Base-by-base conservation (phyloP, 2,113 vertebrate genomes). In the Ceyx margarethae region DNA sequence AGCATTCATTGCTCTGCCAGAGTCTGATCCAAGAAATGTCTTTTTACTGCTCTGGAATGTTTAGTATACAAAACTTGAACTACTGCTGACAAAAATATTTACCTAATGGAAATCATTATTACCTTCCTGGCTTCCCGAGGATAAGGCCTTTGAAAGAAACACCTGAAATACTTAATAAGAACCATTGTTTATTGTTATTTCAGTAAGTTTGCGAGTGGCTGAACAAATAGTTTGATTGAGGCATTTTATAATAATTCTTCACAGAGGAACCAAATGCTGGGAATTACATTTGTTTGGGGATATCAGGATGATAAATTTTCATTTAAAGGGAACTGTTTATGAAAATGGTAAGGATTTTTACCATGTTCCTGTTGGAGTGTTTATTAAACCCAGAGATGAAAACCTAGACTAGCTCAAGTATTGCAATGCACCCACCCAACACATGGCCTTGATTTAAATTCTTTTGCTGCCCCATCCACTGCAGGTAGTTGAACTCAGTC, bases 11-110 rank as follows among this genome's bases (percentile, higher is more conserved):
- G 81, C 22, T 42, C 58, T 64, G 42, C 87, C 79, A 45, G 93
- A 95, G 96, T 89, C 76, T 78, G 60, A 81, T 89, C 91, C 87
- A 89, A 94, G 78, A 95, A 95, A 90, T 19, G 51, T 75, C 82
- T 92, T 91, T 91, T 91, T 87, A 87, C 8, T n/a, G 83, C 65
- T 71, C 9, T 76, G 40, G 72, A 95, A 84, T 85, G 57, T 86
- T 93, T 85, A 93, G 65, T 33, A 28, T 87, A 71, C 72, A 92
- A 94, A 92, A 94, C 69, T 93, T 91, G 71, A 95, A 87, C 96
- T 96, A 94, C 65, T 96, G 95, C 93, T 96, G 95, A 92, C 68
- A 68, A 88, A 95, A 95, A 95, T 81, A 45, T 90, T 94, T 40
- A 18, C 60, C 61, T 93, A 92, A 84, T 95, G 56, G 78, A 95